Percentiles rank a stretch among this genome's conserved stretches.
Conservation (phyloP, 2,113 vertebrate species). For the Cettia cetti region DNA sequence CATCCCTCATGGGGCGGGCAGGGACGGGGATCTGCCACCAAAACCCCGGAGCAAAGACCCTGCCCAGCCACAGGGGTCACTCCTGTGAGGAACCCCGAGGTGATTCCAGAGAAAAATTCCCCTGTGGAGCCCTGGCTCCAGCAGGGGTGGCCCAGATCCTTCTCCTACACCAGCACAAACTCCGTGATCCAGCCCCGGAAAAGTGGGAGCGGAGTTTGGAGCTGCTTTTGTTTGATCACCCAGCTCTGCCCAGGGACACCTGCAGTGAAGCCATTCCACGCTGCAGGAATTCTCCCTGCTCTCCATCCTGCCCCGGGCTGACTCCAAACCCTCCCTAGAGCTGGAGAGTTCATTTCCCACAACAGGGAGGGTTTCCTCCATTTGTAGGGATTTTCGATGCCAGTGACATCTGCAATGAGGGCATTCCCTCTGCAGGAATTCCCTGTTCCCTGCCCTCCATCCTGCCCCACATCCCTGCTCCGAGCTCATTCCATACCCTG, state of each 20-base stretch:
- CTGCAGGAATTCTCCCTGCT: background rate
- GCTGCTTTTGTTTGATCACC: background rate
- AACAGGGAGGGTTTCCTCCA: background rate
- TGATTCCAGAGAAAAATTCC: background rate
- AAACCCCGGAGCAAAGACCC: background rate
- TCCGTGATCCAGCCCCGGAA: background rate
- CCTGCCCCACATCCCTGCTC: background rate
- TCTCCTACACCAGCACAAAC: background rate
- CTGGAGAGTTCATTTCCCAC: background rate
- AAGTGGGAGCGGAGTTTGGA: background rate
- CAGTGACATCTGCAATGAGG: background rate
- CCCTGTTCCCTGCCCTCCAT: background rate
- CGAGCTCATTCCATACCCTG: background rate
- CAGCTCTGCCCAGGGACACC: too few species aligned
- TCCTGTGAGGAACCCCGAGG: background rate
- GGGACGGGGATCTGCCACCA: background rate
- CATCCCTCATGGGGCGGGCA: fast-evolving
- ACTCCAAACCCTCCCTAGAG: background rate
- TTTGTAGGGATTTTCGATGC: background rate
- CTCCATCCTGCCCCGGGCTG: background rate
- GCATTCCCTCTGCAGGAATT: background rate
- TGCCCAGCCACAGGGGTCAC: background rate
- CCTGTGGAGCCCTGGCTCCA: fast-evolving
- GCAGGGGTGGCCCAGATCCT: background rate
- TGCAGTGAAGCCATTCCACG: background rate